These are phyloP conservation scores for Himalopsyche tibetana DNA, from an alignment of 2,888 invertebrate species.

Conservation along the genomic window DNA sequence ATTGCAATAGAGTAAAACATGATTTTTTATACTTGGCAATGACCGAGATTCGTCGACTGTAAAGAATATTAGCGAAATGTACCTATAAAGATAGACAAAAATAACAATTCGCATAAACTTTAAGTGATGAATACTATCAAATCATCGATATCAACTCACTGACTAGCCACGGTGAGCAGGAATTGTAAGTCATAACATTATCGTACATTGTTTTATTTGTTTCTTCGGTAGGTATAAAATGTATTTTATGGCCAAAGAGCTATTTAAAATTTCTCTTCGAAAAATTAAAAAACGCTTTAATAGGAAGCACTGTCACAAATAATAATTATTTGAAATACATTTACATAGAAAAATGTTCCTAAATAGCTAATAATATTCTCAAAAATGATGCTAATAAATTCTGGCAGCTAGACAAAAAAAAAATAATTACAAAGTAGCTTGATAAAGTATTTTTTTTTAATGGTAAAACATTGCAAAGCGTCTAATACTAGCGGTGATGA, in stretches of 20 bases:
- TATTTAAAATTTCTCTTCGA: conserved; percentile 15
- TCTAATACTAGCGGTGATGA: neutral
- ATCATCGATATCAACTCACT: conserved; percentile 4
- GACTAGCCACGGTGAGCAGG: conserved; percentile 20
- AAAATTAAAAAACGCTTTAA: conserved; percentile 39
- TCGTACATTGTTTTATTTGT: conserved; percentile 5
- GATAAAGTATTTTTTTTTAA: neutral
- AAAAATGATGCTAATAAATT: neutral
- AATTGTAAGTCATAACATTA: conserved; percentile 4
- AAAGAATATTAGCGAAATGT: neutral
- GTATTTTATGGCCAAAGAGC: conserved; percentile 23
- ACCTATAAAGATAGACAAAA: neutral
- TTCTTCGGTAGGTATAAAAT: conserved; percentile 6
- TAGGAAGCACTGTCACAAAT: conserved; percentile 33
- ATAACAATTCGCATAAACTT: neutral
- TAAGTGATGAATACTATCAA: neutral
- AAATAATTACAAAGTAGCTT: no score
- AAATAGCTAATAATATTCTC: neutral
- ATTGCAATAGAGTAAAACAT: neutral
- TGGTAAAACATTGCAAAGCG: neutral
- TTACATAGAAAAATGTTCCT: neutral
- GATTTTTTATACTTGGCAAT: neutral
- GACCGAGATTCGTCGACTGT: neutral
- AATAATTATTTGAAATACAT: neutral
- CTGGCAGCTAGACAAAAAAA: neutral